These are phyloP conservation scores for Ectemnius cavifrons DNA, from an alignment of 2,888 invertebrate species.

Conservation along the genomic window DNA sequence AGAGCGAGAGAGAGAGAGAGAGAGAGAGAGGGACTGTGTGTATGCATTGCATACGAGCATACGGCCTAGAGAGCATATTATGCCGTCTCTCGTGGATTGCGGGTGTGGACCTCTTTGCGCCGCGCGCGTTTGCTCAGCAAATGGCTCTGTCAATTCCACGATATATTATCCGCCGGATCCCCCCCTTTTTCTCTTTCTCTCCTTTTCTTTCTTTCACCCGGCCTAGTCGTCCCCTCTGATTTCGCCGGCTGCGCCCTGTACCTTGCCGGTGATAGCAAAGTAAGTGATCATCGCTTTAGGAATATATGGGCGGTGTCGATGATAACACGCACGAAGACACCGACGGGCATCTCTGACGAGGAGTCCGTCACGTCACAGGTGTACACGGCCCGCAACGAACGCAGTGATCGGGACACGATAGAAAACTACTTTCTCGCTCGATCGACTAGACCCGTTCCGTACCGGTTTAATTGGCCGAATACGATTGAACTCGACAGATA, in stretches of 20 bases:
- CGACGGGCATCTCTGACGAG: neutral
- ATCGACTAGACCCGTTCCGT: conserved; percentile 42
- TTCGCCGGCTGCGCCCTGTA: neutral
- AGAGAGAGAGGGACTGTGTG: too few species aligned
- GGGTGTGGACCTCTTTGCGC: neutral
- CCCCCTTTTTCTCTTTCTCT: neutral
- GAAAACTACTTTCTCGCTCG: conserved; percentile 48
- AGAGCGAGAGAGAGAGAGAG: too few species aligned
- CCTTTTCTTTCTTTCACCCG: neutral
- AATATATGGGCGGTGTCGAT: neutral
- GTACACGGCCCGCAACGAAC: neutral
- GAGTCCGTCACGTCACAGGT: conserved; percentile 20
- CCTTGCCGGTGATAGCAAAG: too few species aligned
- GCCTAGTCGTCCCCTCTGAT: neutral
- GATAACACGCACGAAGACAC: neutral
- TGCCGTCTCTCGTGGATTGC: neutral
- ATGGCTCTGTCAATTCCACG: conserved; percentile 5
- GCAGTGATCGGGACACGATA: conserved; percentile 5
- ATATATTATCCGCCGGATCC: conserved; percentile 5
- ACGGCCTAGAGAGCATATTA: conserved; percentile 2
- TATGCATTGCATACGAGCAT: neutral
- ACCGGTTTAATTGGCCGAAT: conserved; percentile 47
- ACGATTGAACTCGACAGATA: conserved; percentile 36
- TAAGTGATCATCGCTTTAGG: neutral
- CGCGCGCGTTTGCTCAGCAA: neutral